phyloP scores from a whole-genome alignment of 1,140 invertebrate species.

The Drosophila sturtevanti region DNA sequence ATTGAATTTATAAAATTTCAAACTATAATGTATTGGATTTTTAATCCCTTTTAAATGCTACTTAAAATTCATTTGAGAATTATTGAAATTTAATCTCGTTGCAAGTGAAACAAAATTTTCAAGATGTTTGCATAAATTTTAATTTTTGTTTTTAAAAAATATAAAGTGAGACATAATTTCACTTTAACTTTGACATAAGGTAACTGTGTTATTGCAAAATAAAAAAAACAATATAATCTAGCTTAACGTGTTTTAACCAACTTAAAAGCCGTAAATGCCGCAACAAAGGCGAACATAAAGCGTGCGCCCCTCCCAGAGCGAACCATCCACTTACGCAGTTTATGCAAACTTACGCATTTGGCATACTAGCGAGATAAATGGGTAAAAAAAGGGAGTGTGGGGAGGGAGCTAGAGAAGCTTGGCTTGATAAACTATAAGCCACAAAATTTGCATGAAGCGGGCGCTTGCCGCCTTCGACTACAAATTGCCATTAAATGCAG shows the following conservation, averaged over 20 bases:
- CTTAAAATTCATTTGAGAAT: too few species aligned
- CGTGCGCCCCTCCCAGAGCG: neutral
- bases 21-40: too few species aligned
- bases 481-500: conserved; percentile 77
- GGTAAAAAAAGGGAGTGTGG: neutral
- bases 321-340: conserved; percentile 58
- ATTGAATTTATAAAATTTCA: too few species aligned
- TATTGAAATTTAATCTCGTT: too few species aligned
- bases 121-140: neutral
- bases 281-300: conserved; percentile 57
- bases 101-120: too few species aligned
- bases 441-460: conserved; percentile 74
- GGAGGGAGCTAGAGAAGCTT: conserved; percentile 29
- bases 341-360: conserved; percentile 74
- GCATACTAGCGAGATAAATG: conserved; percentile 23
- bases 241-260: conserved; percentile 46
- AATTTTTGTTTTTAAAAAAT: too few species aligned
- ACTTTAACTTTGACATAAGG: conserved; percentile 10
- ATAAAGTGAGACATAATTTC: conserved; percentile 15
- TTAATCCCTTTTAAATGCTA: too few species aligned
- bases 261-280: conserved; percentile 55
- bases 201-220: neutral
- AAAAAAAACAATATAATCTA: conserved; percentile 28
- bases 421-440: conserved; percentile 78
- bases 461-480: conserved; percentile 55